phyloP scores from a whole-genome alignment of 2,113 vertebrate species.

The Seriola dumerili region DNA sequence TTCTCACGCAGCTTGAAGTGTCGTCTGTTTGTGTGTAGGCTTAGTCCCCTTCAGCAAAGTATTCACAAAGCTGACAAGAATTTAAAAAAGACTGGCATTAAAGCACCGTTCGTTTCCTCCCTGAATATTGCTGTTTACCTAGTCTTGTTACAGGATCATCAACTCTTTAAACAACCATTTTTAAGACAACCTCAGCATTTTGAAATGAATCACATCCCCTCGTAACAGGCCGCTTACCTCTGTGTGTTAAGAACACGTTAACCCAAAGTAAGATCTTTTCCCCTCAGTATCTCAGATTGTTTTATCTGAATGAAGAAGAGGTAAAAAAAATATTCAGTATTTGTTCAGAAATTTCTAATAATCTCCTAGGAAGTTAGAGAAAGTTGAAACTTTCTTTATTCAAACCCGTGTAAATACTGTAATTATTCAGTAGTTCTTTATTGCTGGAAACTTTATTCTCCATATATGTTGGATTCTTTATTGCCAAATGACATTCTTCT shows the following conservation, averaged over 20 bases:
- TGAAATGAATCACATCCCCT: not conserved
- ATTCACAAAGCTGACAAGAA: conserved; percentile 32
- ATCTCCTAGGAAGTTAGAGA: too few relatives aligned
- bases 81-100: not conserved
- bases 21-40: conserved; percentile 31
- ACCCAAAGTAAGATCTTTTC: not conserved
- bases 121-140: conserved; percentile 20
- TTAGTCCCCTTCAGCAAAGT: conserved; percentile 10
- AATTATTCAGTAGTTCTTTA: not conserved
- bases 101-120: conserved; percentile 34
- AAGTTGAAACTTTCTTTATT: too few relatives aligned
- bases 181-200: not conserved
- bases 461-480: not conserved
- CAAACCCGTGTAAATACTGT: not conserved
- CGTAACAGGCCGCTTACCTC: not conserved
- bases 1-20: conserved; percentile 37
- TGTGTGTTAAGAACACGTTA: not conserved
- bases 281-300: not conserved
- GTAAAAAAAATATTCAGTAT: too few relatives aligned
- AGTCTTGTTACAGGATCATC: not conserved
- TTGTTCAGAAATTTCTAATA: too few relatives aligned
- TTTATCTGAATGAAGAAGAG: not conserved
- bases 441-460: not conserved
- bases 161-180: conserved; percentile 7
- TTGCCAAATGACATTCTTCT: not conserved